These are phyloP conservation scores for Geopemphigus sp. DNA, from an alignment of 1,140 invertebrate species.

Conservation along the genomic window DNA sequence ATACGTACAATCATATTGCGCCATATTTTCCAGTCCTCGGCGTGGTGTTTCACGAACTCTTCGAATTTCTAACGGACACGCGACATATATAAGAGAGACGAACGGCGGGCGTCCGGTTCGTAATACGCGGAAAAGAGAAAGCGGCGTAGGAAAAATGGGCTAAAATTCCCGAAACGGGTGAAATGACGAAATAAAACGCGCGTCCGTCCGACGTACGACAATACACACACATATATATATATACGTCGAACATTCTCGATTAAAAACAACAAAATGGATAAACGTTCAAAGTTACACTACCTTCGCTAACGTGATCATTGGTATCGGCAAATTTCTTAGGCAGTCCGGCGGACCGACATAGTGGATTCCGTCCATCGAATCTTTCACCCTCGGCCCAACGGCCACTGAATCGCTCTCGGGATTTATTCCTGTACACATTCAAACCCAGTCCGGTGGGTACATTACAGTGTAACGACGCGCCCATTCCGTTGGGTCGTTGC, in stretches of 20 bases:
- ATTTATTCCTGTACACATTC: constrained; percentile 53
- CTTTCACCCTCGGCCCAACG: constrained; percentile 63
- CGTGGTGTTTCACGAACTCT: constrained; percentile 54
- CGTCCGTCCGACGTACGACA: too few relatives aligned
- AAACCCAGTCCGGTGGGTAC: constrained; percentile 45
- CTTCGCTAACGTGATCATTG: constrained; percentile 60
- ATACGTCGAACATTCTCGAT: too few relatives aligned
- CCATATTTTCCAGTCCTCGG: constrained; percentile 63
- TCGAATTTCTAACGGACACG: constrained; percentile 51
- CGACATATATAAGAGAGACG: too few relatives aligned
- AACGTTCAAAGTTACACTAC: constrained; percentile 53
- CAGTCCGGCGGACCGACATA: constrained; percentile 59
- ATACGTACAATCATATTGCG: constrained; percentile 63
- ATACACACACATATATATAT: too few relatives aligned
- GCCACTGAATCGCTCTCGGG: constrained; percentile 55
- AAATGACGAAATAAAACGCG: too few relatives aligned
- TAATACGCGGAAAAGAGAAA: too few relatives aligned
- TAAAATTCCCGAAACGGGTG: too few relatives aligned
- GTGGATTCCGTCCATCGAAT: constrained; percentile 60
- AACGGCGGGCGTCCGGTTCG: too few relatives aligned
- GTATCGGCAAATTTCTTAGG: constrained; percentile 60
- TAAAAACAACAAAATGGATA: neutral
- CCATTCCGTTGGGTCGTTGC: constrained; percentile 48
- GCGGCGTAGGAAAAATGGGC: too few relatives aligned
- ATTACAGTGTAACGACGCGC: constrained; percentile 47